A percentile compares a stretch with the other conserved stretches of the same genome.
Evolutionary conservation across 2,888 invertebrate species (phyloP).

Genomic region (Hemaris fuciformis): DNA sequence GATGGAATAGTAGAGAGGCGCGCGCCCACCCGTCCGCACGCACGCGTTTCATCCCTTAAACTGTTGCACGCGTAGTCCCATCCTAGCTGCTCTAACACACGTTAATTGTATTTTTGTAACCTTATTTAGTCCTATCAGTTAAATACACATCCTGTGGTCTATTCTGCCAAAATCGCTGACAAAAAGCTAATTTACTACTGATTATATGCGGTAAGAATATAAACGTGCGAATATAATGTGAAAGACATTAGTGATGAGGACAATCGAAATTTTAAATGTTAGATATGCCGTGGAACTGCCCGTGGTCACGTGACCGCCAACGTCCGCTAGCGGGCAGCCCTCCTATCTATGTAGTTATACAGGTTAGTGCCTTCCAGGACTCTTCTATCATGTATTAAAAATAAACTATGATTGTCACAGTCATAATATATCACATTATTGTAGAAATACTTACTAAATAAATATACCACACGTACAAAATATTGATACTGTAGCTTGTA

Average conservation of each 20-base stretch:
- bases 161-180: background rate
- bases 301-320: slow-evolving; percentile 71
- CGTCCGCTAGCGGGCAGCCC: slow-evolving; percentile 58
- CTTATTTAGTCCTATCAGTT: background rate
- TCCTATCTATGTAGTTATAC: slow-evolving; percentile 54
- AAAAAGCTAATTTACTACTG: background rate
- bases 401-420: too few relatives aligned
- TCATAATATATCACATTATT: too few relatives aligned
- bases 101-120: background rate
- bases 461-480: too few relatives aligned
- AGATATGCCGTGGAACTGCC: slow-evolving; percentile 71
- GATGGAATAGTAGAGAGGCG: slow-evolving; percentile 57
- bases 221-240: background rate
- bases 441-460: too few relatives aligned
- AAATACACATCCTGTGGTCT: background rate
- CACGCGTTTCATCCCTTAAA: slow-evolving; percentile 57
- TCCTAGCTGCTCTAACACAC: background rate
- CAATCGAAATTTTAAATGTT: background rate
- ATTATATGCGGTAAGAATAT: background rate
- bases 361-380: slow-evolving; percentile 56
- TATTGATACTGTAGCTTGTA: too few relatives aligned
- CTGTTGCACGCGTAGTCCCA: slow-evolving; percentile 48
- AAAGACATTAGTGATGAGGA: background rate
- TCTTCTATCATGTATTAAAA: slow-evolving; percentile 10
- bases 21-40: slow-evolving; percentile 60